Base-by-base conservation (phyloP, 2,113 vertebrate species). In the Megaptera novaeangliae region DNA sequence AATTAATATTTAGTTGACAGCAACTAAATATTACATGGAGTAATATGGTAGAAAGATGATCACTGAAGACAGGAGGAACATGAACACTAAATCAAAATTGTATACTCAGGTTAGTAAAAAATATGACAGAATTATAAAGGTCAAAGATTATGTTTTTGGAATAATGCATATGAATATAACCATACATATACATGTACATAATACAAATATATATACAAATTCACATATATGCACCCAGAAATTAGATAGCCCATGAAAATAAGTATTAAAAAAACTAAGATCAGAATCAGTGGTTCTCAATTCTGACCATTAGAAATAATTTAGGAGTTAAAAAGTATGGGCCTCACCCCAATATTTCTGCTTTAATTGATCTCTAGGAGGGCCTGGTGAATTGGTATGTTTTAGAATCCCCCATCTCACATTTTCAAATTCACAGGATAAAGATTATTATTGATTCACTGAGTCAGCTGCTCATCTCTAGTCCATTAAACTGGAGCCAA, bases 1-100 rank as follows among this genome's bases (percentile, higher is more conserved):
- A 96, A 81, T 96, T 97, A 94, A 84, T 46, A 0, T 93, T 61
- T 88, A 93, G 31, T 86, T 93, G 75, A 88, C 14, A 93, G 81
- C 10, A 14, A 91, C 59, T 71, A 97, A 95, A 39, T 89, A 71
- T 39, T 49, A 23, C 71, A 52, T 66, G 36, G 7, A 74, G 2
- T 84, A 84, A 15, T 88, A 29, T 25, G 18, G 63, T 59, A 95
- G 39, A 52, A 93, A 86, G 18, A 5, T 69, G 2, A 71, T 66
- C 57, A 88, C 18, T 82, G 41, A 89, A 68, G 23, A 12, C 21
- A 86, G 17, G 20, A 64, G 29, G 10, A 49, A 61, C 41, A 85
- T 41, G 39, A 85, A 78, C 8, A 55, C 34, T 88, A 88, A 90
- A 41, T 64, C 14, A 81, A 82, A 83, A 78, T 14, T 25, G 18